Conservation (phyloP, 2,888 invertebrate species). For the Chalcosyrphus nemorum region DNA sequence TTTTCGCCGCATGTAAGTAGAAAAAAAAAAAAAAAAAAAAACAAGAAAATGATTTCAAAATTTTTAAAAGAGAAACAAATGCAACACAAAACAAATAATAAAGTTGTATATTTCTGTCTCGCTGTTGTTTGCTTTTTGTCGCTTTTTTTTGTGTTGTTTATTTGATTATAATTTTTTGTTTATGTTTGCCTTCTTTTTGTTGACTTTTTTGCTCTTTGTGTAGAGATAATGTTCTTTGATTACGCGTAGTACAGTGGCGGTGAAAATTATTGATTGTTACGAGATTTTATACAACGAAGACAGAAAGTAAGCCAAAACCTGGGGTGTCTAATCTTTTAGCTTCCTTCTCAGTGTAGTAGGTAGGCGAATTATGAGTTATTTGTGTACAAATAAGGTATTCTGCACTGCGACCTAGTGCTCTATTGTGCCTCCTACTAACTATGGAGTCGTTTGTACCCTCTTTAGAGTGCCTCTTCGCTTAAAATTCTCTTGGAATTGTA, state of each 20-base stretch:
- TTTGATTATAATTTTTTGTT: constrained; percentile 20
- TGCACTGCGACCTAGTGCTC: no score
- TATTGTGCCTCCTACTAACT: no score
- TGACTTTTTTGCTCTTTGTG: neutral
- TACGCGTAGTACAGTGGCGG: constrained; percentile 18
- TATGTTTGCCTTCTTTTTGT: constrained; percentile 22
- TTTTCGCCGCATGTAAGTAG: constrained; percentile 77
- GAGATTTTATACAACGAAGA: no score
- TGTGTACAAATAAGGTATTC: no score
- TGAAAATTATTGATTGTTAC: neutral
- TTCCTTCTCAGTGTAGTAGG: no score
- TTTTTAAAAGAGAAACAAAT: constrained; percentile 28
- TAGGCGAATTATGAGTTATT: no score
- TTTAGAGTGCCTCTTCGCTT: no score
- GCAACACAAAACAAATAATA: constrained; percentile 10
- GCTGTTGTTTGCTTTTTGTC: constrained; percentile 67
- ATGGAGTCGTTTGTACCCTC: no score
- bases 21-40: constrained; percentile 49
- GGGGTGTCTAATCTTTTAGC: no score
- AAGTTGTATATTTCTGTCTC: constrained; percentile 44
- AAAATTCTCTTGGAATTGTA: no score
- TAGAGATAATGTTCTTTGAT: neutral
- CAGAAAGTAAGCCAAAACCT: no score
- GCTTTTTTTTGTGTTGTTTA: constrained; percentile 15
- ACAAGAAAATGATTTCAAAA: constrained; percentile 37